A percentile compares a stretch with the other conserved stretches of the same genome.
phyloP scores from a whole-genome alignment of 2,797 vertebrate genomes.

The Myoxocephalus aenaeus region DNA sequence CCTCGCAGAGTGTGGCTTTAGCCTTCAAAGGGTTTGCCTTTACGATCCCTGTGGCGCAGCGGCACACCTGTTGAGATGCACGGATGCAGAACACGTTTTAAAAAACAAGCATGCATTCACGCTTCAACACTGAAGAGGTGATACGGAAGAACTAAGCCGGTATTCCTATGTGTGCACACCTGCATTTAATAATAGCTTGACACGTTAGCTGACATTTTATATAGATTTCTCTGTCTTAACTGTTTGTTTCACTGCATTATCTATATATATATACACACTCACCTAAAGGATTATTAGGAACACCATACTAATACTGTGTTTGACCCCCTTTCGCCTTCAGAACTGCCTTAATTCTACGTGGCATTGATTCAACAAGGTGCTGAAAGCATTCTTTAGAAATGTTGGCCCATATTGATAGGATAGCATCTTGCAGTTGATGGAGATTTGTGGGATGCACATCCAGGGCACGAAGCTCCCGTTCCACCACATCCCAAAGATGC shows the following conservation, averaged over 20 bases:
- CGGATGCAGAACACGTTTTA: not conserved
- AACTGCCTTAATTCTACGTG: too few species aligned
- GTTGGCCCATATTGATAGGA: too few species aligned
- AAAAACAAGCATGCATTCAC: not conserved
- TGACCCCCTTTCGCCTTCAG: too few species aligned
- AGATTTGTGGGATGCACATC: too few species aligned
- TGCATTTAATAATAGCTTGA: not conserved
- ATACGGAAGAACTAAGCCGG: not conserved
- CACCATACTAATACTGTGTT: too few species aligned
- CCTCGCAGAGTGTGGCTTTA: not conserved
- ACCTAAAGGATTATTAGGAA: too few species aligned
- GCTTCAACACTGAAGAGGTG: not conserved
- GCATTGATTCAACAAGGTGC: too few species aligned
- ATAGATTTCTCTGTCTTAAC: not conserved
- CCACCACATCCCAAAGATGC: too few species aligned
- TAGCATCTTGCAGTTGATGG: too few species aligned
- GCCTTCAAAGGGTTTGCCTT: conserved; percentile 4
- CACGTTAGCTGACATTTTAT: not conserved
- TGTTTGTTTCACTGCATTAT: not conserved
- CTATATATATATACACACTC: too few species aligned
- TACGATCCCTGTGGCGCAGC: not conserved
- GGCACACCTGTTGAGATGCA: not conserved
- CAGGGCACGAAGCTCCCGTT: too few species aligned
- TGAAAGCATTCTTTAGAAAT: too few species aligned
- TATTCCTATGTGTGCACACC: not conserved